phyloP scores from a whole-genome alignment of 2,113 vertebrate species.

The Spea bombifrons region DNA sequence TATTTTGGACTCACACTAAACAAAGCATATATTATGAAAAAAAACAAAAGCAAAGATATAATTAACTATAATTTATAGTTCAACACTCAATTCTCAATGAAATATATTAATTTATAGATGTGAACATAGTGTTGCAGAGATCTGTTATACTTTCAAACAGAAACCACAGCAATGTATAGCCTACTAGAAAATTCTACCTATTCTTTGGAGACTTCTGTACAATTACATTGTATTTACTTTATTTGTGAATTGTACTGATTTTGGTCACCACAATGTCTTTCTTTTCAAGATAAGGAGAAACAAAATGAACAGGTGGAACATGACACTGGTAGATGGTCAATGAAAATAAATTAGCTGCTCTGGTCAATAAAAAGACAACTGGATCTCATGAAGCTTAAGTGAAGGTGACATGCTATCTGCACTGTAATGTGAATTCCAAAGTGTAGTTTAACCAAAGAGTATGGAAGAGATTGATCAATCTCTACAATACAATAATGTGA shows the following conservation, averaged over 20 bases:
- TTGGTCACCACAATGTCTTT: constrained; percentile 25
- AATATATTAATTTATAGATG: no score
- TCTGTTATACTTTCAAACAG: neutral
- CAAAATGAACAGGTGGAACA: constrained; percentile 63
- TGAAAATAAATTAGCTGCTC: constrained; percentile 71
- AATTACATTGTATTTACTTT: constrained; percentile 12
- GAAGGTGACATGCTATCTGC: constrained; percentile 66
- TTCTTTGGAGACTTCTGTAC: constrained; percentile 16
- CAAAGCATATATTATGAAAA: no score
- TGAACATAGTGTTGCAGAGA: no score
- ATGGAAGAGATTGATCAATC: constrained; percentile 59
- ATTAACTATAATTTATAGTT: no score
- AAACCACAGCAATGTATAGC: neutral
- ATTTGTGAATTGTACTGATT: constrained; percentile 15
- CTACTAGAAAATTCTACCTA: neutral
- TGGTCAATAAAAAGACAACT: constrained; percentile 59
- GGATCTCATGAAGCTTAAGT: constrained; percentile 58
- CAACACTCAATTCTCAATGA: no score
- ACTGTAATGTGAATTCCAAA: constrained; percentile 63
- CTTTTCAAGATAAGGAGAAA: constrained; percentile 50
- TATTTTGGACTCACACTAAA: no score
- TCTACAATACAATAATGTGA: constrained; percentile 63
- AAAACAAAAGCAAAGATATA: no score
- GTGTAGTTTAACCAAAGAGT: constrained; percentile 60
- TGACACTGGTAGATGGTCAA: constrained; percentile 66